Evolutionary conservation across 2,797 vertebrate species (phyloP), one percentile per base, ranked within the genome.

Genomic region (Poecile montanus): DNA sequence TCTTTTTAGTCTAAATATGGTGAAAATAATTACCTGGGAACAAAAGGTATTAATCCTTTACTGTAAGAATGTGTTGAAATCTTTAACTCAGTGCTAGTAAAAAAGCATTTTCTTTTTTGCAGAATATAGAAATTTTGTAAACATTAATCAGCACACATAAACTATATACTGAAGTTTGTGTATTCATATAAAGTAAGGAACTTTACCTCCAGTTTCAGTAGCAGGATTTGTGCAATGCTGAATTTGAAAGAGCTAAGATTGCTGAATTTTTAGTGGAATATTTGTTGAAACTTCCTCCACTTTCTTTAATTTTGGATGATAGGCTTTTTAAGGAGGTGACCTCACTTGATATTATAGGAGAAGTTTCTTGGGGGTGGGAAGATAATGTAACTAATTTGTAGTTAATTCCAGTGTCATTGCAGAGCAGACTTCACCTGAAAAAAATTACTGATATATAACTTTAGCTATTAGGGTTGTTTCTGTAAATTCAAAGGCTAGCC

Each of bases 101-200:
- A 89, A 93, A 81, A 77, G 30, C n/a, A 3, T 91, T 74, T 88
- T 53, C 2, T 40, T 93, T 53, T 91, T 78, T 80, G 47, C 57
- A 89, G 91, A 80, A 56, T 61, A 56, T 40, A 61, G 58, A 91
- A 83, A 66, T 81, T 85, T 53, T 75, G 85, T 92, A 94, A 96
- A 92, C 48, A 56, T 82, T 56, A 54, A n/a, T 70, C 61, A 88
- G 57, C 45, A 88, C 51, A 61, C 18, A 38, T 20, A 63, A 26
- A 70, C 57, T 84, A 72, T 25, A 74, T 34, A 66, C 38, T 68
- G 78, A 87, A 74, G 62, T 71, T 32, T 63, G 53, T 4, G 2
- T 73, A 67, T 54, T 58, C 45, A 19, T 68, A 38, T n/a, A 30
- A 87, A 88, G 22, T 72, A 85, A 79, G 61, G 57, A 95, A 72